Evolutionary conservation across 2,113 vertebrate species (phyloP), one percentile per base, ranked within the genome.

Genomic region (Himantopus leucocephalus): DNA sequence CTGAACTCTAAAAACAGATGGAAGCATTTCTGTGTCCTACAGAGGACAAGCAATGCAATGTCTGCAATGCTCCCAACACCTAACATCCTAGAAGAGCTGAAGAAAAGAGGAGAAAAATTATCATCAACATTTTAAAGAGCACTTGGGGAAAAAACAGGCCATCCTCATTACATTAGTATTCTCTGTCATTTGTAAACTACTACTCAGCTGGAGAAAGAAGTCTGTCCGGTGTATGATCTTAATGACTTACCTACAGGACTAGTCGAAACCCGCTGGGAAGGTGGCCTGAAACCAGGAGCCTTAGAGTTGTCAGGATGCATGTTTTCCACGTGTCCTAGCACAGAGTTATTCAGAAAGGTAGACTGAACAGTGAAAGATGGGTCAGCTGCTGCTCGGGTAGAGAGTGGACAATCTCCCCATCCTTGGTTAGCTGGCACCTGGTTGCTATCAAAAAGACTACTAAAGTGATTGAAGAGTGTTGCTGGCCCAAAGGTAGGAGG

Each of bases 391-490:
- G 99, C 99, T 95, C 99, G 98, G 86, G 99, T 97, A 55, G 99
- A 98, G 82, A 99, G 97, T 56, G 99, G 99, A 85, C 99, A 99
- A 67, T 99, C 99, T 95, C 99, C 99, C 99, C 99, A 99, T 43
- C 99, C 99, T 96, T 99, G 99, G 98, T 99, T 99, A 97, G 99
- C 98, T 96, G 99, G 98, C 92, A 99, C 99, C 98, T 99, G 99
- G 95, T 97, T 99, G 97, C 98, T 99, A 92, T 99, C 99, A 96
- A 99, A 99, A 97, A 99, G 99, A 98, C 99, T 99, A 98, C 99
- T 99, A 98, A 99, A 99, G 97, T 99, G 99, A 98, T 99, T 99
- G 97, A 99, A 99, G 96, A 99, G 98, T 41, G 99, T 99, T 68
- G 99, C 98, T 56, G 98, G 99, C 90, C 99, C 98, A 64, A 99